phyloP scores from a whole-genome alignment of 2,113 vertebrate genomes.

The Cisticola juncidis region DNA sequence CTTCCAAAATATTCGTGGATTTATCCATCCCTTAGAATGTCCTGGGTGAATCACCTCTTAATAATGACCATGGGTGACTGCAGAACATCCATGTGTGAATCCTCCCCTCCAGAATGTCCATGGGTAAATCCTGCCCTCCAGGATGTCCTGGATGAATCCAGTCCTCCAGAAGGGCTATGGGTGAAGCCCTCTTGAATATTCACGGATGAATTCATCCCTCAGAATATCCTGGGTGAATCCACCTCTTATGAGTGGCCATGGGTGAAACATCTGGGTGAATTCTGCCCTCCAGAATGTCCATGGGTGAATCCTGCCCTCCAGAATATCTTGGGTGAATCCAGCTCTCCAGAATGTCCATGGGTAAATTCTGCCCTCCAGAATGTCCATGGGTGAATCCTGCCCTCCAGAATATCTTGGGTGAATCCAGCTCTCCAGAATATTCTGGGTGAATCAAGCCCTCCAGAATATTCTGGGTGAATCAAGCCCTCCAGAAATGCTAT shows the following conservation, averaged over 20 bases:
- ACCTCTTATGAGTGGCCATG: neutral
- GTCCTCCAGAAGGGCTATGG: too few relatives aligned
- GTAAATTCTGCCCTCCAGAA: too few relatives aligned
- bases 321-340: too few relatives aligned
- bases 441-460: too few relatives aligned
- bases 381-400: too few relatives aligned
- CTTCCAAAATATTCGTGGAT: rapidly evolving
- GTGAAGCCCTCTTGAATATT: too few relatives aligned
- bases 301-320: neutral
- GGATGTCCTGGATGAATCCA: neutral
- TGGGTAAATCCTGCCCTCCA: neutral
- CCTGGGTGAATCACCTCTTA: neutral
- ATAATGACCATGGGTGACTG: neutral
- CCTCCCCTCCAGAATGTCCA: neutral
- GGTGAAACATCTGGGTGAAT: too few relatives aligned
- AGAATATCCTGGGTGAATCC: too few relatives aligned
- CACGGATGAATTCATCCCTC: neutral
- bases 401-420: too few relatives aligned
- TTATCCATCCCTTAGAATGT: rapidly evolving
- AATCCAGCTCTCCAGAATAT: too few relatives aligned
- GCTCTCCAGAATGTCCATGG: too few relatives aligned
- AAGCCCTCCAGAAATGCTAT: neutral
- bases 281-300: neutral
- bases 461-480: neutral
- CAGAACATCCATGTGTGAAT: neutral